phyloP scores from a whole-genome alignment of 2,797 vertebrate species.

The Esox lucius region DNA sequence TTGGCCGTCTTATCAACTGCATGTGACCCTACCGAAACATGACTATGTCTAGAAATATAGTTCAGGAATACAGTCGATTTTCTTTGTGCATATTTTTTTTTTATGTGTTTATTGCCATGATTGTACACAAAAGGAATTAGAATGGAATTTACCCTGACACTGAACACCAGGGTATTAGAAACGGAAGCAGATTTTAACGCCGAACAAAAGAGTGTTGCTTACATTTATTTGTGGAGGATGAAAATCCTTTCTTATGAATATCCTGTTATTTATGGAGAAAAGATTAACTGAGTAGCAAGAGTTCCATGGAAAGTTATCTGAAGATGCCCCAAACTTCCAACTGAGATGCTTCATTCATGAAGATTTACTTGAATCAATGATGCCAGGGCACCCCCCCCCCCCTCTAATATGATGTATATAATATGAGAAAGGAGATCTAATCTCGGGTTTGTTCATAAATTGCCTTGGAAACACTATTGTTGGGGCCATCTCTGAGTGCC shows the following conservation, averaged over 20 bases:
- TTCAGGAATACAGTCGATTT: no score
- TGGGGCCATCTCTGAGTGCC: conserved; percentile 23
- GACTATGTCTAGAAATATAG: neutral
- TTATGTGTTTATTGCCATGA: no score
- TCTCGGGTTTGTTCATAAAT: conserved; percentile 12
- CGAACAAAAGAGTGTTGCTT: conserved; percentile 7
- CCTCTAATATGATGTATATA: conserved; percentile 1
- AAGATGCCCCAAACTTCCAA: conserved; percentile 24
- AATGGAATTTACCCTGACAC: no score
- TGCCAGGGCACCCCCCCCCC: conserved; percentile 21
- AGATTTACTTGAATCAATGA: conserved; percentile 30
- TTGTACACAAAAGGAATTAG: neutral
- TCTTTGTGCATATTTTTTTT: no score
- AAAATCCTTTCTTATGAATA: conserved; percentile 33
- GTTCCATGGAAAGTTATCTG: conserved; percentile 16
- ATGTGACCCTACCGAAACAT: neutral
- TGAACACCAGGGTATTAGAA: conserved; percentile 18
- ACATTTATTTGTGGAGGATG: conserved; percentile 46
- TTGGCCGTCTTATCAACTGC: neutral
- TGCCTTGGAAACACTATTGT: conserved; percentile 38
- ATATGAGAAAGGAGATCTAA: conserved; percentile 21
- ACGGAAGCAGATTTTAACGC: neutral
- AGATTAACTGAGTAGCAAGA: conserved; percentile 26
- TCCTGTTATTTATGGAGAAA: conserved; percentile 47
- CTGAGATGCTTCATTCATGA: conserved; percentile 34